These are phyloP conservation scores for Dasyprocta punctata DNA, from an alignment of 2,113 vertebrate genomes.

Conservation along the genomic window DNA sequence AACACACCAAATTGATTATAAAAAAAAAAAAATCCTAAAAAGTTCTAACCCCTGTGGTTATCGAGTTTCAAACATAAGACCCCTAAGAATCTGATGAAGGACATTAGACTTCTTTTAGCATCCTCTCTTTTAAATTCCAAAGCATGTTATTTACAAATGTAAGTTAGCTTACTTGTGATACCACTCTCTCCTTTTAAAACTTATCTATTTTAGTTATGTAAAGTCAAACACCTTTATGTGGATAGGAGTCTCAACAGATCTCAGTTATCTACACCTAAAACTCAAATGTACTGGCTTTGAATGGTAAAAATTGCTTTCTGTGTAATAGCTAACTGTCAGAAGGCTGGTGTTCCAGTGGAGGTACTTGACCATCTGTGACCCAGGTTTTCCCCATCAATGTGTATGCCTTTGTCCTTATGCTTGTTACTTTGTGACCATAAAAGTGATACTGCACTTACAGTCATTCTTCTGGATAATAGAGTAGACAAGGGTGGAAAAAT, in stretches of 20 bases:
- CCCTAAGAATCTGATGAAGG: not conserved
- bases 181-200: not conserved
- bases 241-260: not conserved
- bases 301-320: not conserved
- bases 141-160: not conserved
- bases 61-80: not conserved
- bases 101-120: not conserved
- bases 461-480: not conserved
- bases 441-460: not conserved
- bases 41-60: not conserved
- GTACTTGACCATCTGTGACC: not conserved
- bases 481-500: not conserved
- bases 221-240: not conserved
- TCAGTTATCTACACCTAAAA: not conserved
- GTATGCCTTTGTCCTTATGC: not conserved
- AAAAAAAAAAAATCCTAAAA: not conserved
- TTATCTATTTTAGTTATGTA: not conserved
- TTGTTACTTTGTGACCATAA: not conserved
- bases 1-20: not conserved
- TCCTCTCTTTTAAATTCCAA: not conserved
- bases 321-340: not conserved
- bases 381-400: not conserved
- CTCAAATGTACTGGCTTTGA: not conserved
- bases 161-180: not conserved
- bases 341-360: not conserved